phyloP scores from a whole-genome alignment of 2,113 vertebrate genomes.

The Atlantisia rogersi region DNA sequence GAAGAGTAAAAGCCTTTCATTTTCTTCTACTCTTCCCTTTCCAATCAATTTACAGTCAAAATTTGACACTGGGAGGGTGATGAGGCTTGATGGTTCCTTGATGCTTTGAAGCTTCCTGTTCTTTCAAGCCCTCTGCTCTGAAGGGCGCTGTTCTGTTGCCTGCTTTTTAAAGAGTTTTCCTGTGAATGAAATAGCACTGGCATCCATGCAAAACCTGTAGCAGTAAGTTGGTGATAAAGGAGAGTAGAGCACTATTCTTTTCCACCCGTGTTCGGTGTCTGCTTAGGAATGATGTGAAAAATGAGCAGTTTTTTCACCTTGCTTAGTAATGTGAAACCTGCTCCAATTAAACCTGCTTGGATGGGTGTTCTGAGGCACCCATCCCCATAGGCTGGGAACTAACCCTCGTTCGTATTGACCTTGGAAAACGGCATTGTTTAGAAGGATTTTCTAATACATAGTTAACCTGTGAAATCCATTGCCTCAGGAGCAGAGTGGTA shows the following conservation, averaged over 20 bases:
- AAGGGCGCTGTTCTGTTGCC: neutral
- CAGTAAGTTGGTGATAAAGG: neutral
- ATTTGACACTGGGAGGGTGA: constrained; percentile 9
- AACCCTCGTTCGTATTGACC: neutral
- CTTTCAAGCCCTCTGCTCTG: neutral
- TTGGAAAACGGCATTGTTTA: neutral
- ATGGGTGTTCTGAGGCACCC: neutral
- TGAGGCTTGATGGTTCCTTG: neutral
- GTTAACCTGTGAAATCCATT: constrained; percentile 18
- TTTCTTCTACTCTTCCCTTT: constrained; percentile 25
- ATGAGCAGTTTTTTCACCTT: neutral
- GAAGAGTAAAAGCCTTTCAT: constrained; percentile 38
- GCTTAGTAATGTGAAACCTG: neutral
- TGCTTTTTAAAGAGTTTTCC: neutral
- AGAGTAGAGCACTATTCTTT: neutral
- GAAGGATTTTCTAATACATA: neutral
- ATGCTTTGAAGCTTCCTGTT: constrained; percentile 30
- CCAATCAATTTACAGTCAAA: constrained; percentile 43
- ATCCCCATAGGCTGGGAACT: neutral
- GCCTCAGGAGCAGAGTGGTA: neutral
- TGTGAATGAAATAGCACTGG: neutral
- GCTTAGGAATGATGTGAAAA: neutral
- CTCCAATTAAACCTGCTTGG: neutral
- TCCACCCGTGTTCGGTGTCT: neutral
- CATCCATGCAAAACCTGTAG: neutral